These are phyloP conservation scores for Heliconius ethilla DNA, from an alignment of 2,888 invertebrate genomes.

Conservation along the genomic window DNA sequence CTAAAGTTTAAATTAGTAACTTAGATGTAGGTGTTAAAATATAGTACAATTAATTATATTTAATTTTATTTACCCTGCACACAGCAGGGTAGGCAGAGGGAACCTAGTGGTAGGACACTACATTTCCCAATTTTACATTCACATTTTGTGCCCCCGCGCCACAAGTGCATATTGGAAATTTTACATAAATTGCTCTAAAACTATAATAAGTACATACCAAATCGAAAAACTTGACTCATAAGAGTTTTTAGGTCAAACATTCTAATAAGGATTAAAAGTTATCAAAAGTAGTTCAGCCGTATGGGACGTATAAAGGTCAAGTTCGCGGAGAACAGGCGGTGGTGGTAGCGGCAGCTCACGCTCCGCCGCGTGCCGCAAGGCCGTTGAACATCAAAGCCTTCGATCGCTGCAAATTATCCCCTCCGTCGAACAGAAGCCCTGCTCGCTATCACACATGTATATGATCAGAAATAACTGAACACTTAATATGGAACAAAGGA, in stretches of 20 bases:
- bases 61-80: no score
- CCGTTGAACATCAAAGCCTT: constrained; percentile 76
- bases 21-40: no score
- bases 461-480: constrained; percentile 28
- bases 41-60: no score
- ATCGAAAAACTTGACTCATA: not conserved
- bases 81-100: no score
- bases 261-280: constrained; percentile 5
- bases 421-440: constrained; percentile 64
- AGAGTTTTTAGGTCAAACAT: not conserved
- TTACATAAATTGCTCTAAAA: not conserved
- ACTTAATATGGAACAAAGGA: not conserved
- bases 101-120: no score
- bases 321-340: constrained; percentile 56
- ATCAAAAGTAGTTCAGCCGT: constrained; percentile 19
- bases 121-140: no score
- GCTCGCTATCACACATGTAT: constrained; percentile 44
- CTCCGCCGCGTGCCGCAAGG: constrained; percentile 66
- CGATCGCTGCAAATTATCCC: constrained; percentile 64
- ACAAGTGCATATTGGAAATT: no score
- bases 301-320: constrained; percentile 67
- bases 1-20: no score
- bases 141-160: no score
- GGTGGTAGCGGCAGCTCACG: constrained; percentile 50
- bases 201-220: not conserved